Percentiles rank a stretch among this genome's conserved stretches.
phyloP scores from a whole-genome alignment of 2,113 vertebrate species.

The Colossoma macropomum region DNA sequence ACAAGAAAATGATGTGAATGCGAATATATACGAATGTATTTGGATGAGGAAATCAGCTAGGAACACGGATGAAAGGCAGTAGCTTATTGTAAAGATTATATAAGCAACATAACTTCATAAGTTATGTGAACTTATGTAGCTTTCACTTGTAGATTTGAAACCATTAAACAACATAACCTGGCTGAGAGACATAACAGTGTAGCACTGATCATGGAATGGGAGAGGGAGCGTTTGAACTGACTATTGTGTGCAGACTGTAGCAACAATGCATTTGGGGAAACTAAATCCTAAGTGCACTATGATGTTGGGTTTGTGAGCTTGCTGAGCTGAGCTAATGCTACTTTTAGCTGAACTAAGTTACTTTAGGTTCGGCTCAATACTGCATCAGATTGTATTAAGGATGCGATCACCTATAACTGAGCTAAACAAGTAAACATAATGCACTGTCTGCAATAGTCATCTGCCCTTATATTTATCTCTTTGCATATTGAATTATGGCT shows the following conservation, averaged over 20 bases:
- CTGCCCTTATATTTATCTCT: background rate
- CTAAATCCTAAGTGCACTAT: background rate
- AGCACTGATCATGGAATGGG: too few species aligned
- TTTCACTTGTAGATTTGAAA: too few species aligned
- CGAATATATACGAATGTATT: too few species aligned
- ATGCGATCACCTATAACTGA: background rate
- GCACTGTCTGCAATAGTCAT: background rate
- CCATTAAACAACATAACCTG: too few species aligned
- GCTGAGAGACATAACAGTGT: too few species aligned
- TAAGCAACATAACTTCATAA: too few species aligned
- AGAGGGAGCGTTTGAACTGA: background rate
- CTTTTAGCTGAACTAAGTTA: background rate
- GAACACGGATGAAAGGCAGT: too few species aligned
- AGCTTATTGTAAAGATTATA: too few species aligned
- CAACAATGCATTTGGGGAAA: background rate
- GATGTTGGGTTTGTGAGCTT: background rate
- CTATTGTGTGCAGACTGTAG: background rate
- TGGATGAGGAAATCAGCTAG: too few species aligned
- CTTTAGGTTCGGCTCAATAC: background rate
- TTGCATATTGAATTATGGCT: background rate
- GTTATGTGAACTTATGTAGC: too few species aligned
- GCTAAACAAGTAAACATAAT: background rate
- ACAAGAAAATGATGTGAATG: too few species aligned
- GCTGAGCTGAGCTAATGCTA: background rate
- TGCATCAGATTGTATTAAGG: background rate